phyloP scores from a whole-genome alignment of 2,888 invertebrate genomes.

The Orthonevra nobilis region DNA sequence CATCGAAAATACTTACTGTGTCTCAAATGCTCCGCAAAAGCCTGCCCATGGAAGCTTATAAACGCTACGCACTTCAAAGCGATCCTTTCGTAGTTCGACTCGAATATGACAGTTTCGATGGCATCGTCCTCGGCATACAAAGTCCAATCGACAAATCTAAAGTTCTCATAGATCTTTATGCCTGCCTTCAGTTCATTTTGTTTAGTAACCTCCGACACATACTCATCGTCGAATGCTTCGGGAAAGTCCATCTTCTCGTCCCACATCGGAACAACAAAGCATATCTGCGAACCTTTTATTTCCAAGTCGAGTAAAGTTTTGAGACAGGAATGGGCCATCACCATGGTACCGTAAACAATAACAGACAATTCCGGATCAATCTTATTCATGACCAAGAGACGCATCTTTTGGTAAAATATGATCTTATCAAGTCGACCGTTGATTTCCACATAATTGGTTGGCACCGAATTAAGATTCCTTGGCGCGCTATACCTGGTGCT shows the following conservation, averaged over 20 bases:
- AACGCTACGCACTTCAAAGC: constrained; percentile 74
- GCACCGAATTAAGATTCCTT: constrained; percentile 16
- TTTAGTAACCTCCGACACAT: constrained; percentile 71
- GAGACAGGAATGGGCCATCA: constrained; percentile 74
- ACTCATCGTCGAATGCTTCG: constrained; percentile 68
- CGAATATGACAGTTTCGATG: constrained; percentile 72
- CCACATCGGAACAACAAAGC: constrained; percentile 71
- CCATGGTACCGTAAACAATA: constrained; percentile 73
- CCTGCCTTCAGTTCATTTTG: constrained; percentile 73
- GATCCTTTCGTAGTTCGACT: constrained; percentile 15
- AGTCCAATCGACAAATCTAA: constrained; percentile 56
- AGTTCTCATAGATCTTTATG: constrained; percentile 65
- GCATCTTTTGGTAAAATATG: constrained; percentile 74
- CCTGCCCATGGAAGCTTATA: constrained; percentile 71
- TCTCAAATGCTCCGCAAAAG: constrained; percentile 5
- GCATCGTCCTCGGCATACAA: constrained; percentile 11
- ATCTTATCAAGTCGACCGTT: constrained; percentile 76
- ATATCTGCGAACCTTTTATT: constrained; percentile 63
- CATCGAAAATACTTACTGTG: constrained; percentile 12
- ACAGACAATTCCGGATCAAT: constrained; percentile 47
- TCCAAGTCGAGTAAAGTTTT: constrained; percentile 74
- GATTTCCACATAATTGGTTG: constrained; percentile 74
- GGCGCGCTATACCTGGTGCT: constrained; percentile 71
- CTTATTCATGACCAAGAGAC: background rate
- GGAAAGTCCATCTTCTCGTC: background rate